Evolutionary conservation across 2,888 invertebrate species (phyloP).

Genomic region (Drosophila borealis): DNA sequence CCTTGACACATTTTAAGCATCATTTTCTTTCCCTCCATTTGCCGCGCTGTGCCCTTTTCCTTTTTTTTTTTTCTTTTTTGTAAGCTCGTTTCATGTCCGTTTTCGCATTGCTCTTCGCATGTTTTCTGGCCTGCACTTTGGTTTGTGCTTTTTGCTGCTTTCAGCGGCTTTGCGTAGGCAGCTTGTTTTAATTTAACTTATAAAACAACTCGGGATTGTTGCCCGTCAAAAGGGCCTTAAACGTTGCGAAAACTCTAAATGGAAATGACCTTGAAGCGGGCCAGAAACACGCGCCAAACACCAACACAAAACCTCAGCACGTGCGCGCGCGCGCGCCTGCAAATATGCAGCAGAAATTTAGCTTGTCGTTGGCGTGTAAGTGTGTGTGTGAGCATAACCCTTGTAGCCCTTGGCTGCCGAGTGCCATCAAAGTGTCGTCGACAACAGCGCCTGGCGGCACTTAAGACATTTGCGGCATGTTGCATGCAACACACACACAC

Average conservation of each 20-base stretch:
- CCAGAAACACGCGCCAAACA: constrained; percentile 58
- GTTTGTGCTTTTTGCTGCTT: constrained; percentile 45
- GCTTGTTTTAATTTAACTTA: constrained; percentile 73
- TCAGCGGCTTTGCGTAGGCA: constrained; percentile 56
- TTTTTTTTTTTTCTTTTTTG: neutral
- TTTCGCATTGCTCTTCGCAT: neutral
- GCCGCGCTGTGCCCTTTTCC: constrained; percentile 8
- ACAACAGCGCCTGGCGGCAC: constrained; percentile 60
- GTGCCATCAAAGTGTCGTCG: constrained; percentile 68
- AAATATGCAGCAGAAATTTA: constrained; percentile 52
- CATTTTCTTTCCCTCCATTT: constrained; percentile 32
- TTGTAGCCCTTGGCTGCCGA: constrained; percentile 60
- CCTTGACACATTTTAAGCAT: constrained; percentile 70
- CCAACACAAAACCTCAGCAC: constrained; percentile 64
- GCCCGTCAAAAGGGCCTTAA: constrained; percentile 62
- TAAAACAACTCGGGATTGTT: constrained; percentile 60
- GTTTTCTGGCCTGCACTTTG: constrained; percentile 27
- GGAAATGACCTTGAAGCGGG: constrained; percentile 64
- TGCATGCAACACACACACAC: constrained; percentile 52
- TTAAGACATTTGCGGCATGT: constrained; percentile 72
- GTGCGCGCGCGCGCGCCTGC: constrained; percentile 38
- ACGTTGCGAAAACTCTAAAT: constrained; percentile 46
- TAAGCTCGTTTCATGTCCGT: constrained; percentile 5
- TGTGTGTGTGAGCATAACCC: constrained; percentile 33
- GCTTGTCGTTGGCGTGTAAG: constrained; percentile 4